Percentiles rank a stretch among this genome's conserved stretches.
Conservation (phyloP, 2,797 vertebrate species). For the Gadopsis marmoratus region DNA sequence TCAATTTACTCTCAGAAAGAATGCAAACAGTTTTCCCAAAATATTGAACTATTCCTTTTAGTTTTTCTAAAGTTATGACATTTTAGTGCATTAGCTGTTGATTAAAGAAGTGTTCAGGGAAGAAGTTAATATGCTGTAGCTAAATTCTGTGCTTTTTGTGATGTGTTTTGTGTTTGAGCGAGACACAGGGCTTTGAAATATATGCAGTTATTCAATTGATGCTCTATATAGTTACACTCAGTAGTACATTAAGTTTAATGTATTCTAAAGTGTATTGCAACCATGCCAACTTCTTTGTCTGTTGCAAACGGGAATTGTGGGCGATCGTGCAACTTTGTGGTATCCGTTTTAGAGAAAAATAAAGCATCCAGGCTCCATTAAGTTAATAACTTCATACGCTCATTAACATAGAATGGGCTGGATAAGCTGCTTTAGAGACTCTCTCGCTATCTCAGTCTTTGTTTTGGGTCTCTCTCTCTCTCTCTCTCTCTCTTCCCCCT, state of each 20-base stretch:
- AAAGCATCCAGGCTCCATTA: constrained; percentile 46
- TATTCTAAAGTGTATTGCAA: constrained; percentile 42
- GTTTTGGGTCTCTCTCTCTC: neutral
- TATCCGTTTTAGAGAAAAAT: constrained; percentile 33
- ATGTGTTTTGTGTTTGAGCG: neutral
- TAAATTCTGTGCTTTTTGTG: constrained; percentile 6
- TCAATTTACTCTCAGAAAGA: neutral
- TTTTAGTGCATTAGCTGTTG: neutral
- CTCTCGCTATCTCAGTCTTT: constrained; percentile 11
- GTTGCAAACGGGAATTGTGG: constrained; percentile 22
- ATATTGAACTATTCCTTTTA: neutral
- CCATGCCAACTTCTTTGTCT: constrained; percentile 25
- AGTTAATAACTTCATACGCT: constrained; percentile 48
- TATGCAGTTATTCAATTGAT: constrained; percentile 26
- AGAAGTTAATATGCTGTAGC: neutral
- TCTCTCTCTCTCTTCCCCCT: constrained; percentile 27
- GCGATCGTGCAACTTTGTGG: constrained; percentile 34
- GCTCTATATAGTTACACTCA: constrained; percentile 13
- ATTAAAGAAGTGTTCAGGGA: neutral
- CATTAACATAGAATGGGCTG: constrained; percentile 42
- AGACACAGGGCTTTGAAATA: constrained; percentile 20
- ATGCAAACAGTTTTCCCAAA: neutral
- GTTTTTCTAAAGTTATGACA: neutral
- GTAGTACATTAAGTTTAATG: constrained; percentile 32
- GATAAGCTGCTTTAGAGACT: constrained; percentile 49